Percentiles rank a stretch among this genome's conserved stretches.
Conservation (phyloP, 2,113 vertebrate genomes). For the Tylochromis polylepis region DNA sequence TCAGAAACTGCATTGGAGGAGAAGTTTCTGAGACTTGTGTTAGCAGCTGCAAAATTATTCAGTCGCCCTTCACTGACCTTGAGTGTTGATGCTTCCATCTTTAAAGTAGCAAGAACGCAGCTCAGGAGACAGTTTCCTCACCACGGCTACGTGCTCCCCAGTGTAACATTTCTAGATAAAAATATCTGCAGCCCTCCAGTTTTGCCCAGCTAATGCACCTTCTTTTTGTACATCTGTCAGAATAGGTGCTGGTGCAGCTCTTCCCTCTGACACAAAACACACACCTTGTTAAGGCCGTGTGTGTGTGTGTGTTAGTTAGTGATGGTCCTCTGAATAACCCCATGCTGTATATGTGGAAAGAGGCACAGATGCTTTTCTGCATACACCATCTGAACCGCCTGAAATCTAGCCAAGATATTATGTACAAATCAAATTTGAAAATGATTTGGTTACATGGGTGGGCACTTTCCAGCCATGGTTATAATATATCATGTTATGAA, state of each 20-base stretch:
- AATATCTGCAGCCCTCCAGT: background rate
- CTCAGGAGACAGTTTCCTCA: background rate
- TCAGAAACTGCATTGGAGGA: background rate
- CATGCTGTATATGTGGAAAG: background rate
- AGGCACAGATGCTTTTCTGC: background rate
- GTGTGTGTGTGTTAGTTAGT: background rate
- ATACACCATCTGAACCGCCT: background rate
- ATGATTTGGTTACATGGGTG: conserved; percentile 44
- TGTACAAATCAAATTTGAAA: conserved; percentile 40
- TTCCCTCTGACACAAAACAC: background rate
- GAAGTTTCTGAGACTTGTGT: background rate
- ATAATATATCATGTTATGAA: conserved; percentile 2
- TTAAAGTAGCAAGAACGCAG: background rate
- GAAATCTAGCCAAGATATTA: background rate
- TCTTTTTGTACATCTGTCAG: background rate
- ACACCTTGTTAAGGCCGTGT: background rate
- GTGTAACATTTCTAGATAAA: background rate
- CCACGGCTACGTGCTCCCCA: rapidly evolving
- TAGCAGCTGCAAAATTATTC: background rate
- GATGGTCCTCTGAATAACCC: background rate
- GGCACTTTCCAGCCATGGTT: background rate
- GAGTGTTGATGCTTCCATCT: background rate
- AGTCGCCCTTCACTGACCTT: background rate
- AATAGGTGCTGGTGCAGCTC: background rate
- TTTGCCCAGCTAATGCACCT: background rate